phyloP scores from a whole-genome alignment of 2,888 invertebrate species.

The Volucella inflata region DNA sequence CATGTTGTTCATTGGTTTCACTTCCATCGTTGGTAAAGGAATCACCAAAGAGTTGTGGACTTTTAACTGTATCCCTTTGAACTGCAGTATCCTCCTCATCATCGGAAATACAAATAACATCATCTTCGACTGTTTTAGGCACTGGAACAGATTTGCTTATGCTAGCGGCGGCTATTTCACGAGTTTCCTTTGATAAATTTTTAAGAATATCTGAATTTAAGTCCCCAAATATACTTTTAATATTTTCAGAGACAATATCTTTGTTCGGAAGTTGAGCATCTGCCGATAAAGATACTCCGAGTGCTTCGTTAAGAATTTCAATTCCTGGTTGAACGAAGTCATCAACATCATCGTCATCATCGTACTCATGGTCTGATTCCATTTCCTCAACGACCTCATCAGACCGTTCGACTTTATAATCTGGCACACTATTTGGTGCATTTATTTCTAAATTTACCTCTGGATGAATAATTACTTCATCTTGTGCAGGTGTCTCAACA shows the following conservation, averaged over 20 bases:
- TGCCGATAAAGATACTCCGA: neutral
- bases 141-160: neutral
- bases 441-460: neutral
- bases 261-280: neutral
- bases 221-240: conserved; percentile 80
- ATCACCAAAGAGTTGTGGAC: conserved; percentile 76
- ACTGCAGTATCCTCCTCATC: conserved; percentile 75
- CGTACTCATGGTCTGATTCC: conserved; percentile 28
- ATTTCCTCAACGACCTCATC: neutral
- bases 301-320: neutral
- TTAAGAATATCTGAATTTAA: conserved; percentile 79
- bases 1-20: neutral
- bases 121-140: conserved; percentile 24
- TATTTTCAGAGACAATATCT: conserved; percentile 76
- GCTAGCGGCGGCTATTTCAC: conserved; percentile 31
- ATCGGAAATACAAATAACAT: conserved; percentile 74
- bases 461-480: neutral
- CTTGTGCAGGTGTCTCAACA: neutral
- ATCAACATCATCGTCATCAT: conserved; percentile 36
- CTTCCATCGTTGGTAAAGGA: conserved; percentile 73
- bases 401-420: neutral
- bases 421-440: neutral
- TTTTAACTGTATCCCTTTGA: conserved; percentile 42
- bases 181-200: conserved; percentile 68
- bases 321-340: conserved; percentile 30